These are phyloP conservation scores for Melanotaenia nigrans DNA, from an alignment of 2,797 vertebrate species.

Conservation along the genomic window DNA sequence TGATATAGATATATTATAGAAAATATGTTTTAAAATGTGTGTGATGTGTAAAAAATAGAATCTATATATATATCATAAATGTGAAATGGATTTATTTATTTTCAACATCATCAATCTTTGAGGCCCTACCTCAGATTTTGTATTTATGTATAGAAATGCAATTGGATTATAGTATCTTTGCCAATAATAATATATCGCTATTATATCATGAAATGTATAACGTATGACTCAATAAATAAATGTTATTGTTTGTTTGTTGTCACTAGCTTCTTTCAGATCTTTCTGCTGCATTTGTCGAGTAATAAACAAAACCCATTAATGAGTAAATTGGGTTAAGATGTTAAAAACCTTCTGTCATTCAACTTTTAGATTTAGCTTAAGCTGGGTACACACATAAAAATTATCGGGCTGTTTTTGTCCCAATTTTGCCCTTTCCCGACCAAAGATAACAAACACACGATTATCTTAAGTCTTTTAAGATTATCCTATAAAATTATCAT, in stretches of 20 bases:
- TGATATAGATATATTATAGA: conserved; percentile 79
- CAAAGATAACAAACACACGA: too few relatives aligned
- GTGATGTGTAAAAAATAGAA: conserved; percentile 74
- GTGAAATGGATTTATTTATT: conserved; percentile 91
- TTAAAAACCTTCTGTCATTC: conserved; percentile 38
- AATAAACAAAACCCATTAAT: conserved; percentile 16
- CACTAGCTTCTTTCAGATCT: conserved; percentile 43
- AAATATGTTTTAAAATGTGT: conserved; percentile 86
- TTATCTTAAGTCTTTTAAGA: too few relatives aligned
- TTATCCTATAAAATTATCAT: too few relatives aligned
- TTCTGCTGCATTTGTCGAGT: conserved; percentile 3
- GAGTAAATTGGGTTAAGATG: conserved; percentile 23
- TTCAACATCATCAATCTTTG: conserved; percentile 92
- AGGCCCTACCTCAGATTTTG: conserved; percentile 99
- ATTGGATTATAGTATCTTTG: conserved; percentile 99
- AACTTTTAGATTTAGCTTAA: conserved; percentile 19
- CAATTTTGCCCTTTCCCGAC: too few relatives aligned
- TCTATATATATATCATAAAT: conserved; percentile 78
- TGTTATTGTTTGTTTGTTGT: conserved; percentile 90
- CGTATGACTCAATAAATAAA: conserved; percentile 95
- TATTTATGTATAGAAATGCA: conserved; percentile 99
- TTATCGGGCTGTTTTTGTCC: too few relatives aligned
- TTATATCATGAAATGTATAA: conserved; percentile 94
- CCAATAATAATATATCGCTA: conserved; percentile 94
- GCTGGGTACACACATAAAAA: too few relatives aligned